Conservation (phyloP, 2,797 vertebrate genomes). For the Chanos chanos region DNA sequence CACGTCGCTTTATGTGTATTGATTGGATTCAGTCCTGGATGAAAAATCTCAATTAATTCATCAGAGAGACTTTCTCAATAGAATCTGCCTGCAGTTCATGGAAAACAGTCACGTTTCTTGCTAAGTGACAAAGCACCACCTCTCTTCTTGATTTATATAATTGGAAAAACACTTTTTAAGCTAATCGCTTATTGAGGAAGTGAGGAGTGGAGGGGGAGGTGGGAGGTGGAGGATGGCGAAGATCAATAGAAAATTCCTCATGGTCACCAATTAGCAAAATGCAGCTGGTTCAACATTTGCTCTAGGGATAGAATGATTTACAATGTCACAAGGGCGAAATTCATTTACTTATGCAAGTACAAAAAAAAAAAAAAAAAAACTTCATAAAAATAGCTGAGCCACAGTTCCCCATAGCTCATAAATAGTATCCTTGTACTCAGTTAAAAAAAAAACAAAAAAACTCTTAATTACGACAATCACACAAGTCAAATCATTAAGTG, state of each 20-base stretch:
- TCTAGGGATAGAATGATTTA: slow-evolving; percentile 58
- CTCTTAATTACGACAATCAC: too few species aligned
- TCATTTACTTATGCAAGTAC: slow-evolving; percentile 68
- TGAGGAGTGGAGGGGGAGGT: too few species aligned
- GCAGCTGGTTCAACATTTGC: slow-evolving; percentile 50
- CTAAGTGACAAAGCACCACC: slow-evolving; percentile 9
- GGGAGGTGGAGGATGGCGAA: too few species aligned
- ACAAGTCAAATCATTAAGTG: too few species aligned
- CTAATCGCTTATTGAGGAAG: slow-evolving; percentile 71
- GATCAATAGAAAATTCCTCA: slow-evolving; percentile 75
- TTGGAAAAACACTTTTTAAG: slow-evolving; percentile 69
- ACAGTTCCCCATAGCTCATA: background rate
- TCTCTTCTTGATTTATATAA: slow-evolving; percentile 28
- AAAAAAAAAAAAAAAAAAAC: slow-evolving; percentile 60
- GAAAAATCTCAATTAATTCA: too few species aligned
- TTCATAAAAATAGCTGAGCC: slow-evolving; percentile 57
- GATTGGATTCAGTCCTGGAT: too few species aligned
- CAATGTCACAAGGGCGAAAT: slow-evolving; percentile 59
- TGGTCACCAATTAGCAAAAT: slow-evolving; percentile 67
- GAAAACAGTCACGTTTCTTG: slow-evolving; percentile 50
- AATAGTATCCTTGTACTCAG: too few species aligned
- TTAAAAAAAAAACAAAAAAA: too few species aligned
- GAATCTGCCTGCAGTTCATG: slow-evolving; percentile 1
- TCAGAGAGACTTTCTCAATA: too few species aligned
- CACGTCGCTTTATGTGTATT: too few species aligned